Base-by-base conservation (phyloP, 2,888 invertebrate species). In the Salpingus planirostris region DNA sequence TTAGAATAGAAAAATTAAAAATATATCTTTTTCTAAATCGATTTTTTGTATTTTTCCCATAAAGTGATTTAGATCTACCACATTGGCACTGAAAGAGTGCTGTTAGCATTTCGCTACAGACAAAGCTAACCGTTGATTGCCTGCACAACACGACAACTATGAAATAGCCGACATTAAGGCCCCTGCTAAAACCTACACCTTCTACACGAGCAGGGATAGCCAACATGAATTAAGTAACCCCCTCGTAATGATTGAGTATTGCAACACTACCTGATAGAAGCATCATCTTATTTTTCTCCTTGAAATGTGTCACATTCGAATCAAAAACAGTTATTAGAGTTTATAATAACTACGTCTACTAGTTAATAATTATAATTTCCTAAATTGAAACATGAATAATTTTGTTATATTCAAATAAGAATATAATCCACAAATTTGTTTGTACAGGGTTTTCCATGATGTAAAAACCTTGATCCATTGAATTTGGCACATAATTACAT, bases 91-190 rank as follows among this genome's bases (percentile, higher is more conserved):
- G 36, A 45, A 46, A 44, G n/a, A n/a, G 45, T 47, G 42, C 41
- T 44, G 45, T 37, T 27, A 46, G 47, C 49, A 37, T 45, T 38
- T 40, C 33, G 43, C 54, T 51, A 49, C 47, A 49, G 55, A 55
- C 52, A 50, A 56, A 57, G 59, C 60, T 59, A 60, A 59, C 56
- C 52, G 55, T 57, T 60, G 60, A 62, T 60, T 62, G 62, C 61
- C 61, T 59, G 59, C 64, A 63, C 63, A 64, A 64, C 64, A 64
- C 63, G 63, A 64, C 64, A 60, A 54, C 56, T 62, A 61, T 58
- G 52, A 57, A 51, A 59, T 58, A 63, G 60, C 60, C 54, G 57
- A 62, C 59, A 57, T 61, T 60, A 62, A 63, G 62, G 60, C 62
- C 62, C 59, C 60, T 54, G 59, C 61, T 62, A 61, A 60, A 50